Evolutionary conservation across 92 coral and sea anemone genomes (phyloP).

Genomic region (Umimayanthus chanpuru): DNA sequence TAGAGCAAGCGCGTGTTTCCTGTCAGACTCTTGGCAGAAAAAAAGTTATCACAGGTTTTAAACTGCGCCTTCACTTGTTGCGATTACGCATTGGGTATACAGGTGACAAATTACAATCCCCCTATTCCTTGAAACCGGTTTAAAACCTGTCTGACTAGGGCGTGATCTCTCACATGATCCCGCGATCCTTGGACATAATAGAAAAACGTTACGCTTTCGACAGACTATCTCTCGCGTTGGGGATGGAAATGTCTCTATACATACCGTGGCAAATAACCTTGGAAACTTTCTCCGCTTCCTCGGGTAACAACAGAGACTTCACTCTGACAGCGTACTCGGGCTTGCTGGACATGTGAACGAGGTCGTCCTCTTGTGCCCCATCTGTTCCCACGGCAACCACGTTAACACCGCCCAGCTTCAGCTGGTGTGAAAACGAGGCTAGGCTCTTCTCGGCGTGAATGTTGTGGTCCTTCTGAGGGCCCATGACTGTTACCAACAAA

Average conservation of each 20-base stretch:
- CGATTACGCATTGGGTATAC: too few relatives aligned
- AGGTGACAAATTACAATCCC: too few relatives aligned
- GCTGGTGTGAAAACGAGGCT: constrained; percentile 81
- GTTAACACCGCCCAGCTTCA: constrained; percentile 75
- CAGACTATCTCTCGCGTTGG: too few relatives aligned
- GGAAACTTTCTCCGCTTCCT: constrained; percentile 79
- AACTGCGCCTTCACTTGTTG: too few relatives aligned
- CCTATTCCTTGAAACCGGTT: too few relatives aligned
- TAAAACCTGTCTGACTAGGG: too few relatives aligned
- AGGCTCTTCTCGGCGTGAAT: constrained; percentile 87
- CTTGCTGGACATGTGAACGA: constrained; percentile 73
- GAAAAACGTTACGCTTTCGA: too few relatives aligned
- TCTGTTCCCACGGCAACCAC: constrained; percentile 77
- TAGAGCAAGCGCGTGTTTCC: too few relatives aligned
- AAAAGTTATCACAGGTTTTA: too few relatives aligned
- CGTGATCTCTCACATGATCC: too few relatives aligned
- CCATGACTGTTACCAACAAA: constrained; percentile 73
- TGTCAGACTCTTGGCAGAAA: too few relatives aligned
- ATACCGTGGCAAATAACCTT: constrained; percentile 83
- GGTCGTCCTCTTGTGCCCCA: constrained; percentile 69
- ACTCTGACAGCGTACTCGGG: constrained; percentile 84
- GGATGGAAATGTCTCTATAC: not conserved
- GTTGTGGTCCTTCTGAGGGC: constrained; percentile 89
- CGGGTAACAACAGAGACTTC: constrained; percentile 62
- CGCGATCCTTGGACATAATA: too few relatives aligned